These are phyloP conservation scores for Protonemura montana DNA, from an alignment of 2,888 invertebrate genomes.

Conservation along the genomic window DNA sequence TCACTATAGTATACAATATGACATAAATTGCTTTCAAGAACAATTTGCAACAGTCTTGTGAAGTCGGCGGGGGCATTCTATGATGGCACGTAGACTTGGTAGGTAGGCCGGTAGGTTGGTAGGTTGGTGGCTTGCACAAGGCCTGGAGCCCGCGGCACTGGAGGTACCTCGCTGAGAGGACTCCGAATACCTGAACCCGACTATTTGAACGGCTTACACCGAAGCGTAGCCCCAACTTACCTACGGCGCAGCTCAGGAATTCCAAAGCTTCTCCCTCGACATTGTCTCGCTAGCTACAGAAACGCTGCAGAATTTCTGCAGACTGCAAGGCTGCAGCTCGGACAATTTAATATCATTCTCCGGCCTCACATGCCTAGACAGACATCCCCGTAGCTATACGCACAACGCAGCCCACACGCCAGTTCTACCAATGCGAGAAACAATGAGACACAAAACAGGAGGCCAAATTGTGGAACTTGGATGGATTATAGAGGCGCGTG, in stretches of 20 bases:
- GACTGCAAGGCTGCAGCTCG: neutral
- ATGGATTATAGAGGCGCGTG: neutral
- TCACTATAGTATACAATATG: constrained; percentile 1
- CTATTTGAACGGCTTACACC: neutral
- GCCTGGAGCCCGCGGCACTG: neutral
- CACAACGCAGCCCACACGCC: neutral
- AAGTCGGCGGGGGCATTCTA: neutral
- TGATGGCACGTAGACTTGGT: too few species aligned
- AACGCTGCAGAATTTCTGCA: neutral
- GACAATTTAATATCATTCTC: constrained; percentile 12
- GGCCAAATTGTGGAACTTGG: neutral
- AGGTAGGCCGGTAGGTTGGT: too few species aligned
- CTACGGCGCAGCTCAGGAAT: neutral
- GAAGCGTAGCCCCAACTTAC: neutral
- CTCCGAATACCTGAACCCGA: neutral
- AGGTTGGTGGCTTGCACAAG: neutral
- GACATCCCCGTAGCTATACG: neutral
- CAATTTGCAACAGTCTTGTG: neutral
- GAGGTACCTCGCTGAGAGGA: neutral
- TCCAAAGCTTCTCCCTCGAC: neutral
- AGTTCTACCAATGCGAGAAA: neutral
- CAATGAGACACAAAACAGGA: neutral
- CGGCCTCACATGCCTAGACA: neutral
- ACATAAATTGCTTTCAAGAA: constrained; percentile 12
- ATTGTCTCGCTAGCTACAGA: neutral